These are phyloP conservation scores for Lasioglossum oenotherae DNA, from an alignment of 2,888 invertebrate genomes.

Conservation along the genomic window DNA sequence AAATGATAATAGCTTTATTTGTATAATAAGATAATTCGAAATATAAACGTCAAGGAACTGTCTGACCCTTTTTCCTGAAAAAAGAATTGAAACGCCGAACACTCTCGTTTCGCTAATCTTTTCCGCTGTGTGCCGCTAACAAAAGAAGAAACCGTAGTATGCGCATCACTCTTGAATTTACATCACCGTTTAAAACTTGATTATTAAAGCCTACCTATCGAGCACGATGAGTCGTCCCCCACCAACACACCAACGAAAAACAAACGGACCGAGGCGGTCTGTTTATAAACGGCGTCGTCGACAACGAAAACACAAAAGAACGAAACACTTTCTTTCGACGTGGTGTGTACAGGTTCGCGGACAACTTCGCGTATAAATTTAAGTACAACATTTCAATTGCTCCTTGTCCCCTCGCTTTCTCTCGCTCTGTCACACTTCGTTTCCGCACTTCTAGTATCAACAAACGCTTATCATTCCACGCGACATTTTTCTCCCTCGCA, in stretches of 20 bases:
- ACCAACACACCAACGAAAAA: constrained; percentile 15
- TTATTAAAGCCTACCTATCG: constrained; percentile 51
- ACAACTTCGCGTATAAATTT: constrained; percentile 57
- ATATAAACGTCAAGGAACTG: constrained; percentile 82
- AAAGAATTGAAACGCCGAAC: constrained; percentile 72
- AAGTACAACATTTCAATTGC: constrained; percentile 73
- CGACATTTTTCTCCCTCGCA: background rate
- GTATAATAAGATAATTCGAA: constrained; percentile 81
- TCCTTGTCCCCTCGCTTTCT: background rate
- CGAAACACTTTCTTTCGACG: background rate
- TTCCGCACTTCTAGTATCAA: constrained; percentile 15
- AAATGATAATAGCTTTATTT: constrained; percentile 80
- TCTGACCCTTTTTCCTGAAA: constrained; percentile 78
- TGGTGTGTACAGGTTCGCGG: constrained; percentile 36
- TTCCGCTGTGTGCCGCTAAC: constrained; percentile 37
- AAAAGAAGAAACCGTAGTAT: constrained; percentile 35
- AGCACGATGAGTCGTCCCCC: constrained; percentile 41
- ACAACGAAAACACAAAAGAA: constrained; percentile 14
- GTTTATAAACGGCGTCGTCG: background rate
- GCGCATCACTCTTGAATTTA: constrained; percentile 38
- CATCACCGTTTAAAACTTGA: constrained; percentile 40
- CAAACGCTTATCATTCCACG: constrained; percentile 22
- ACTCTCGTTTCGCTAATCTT: constrained; percentile 51
- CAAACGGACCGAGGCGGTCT: background rate
- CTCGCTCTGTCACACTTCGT: background rate